Percentiles rank a stretch among this genome's conserved stretches.
These are phyloP conservation scores for Altica lythri DNA, from an alignment of 2,888 invertebrate species.

Conservation along the genomic window DNA sequence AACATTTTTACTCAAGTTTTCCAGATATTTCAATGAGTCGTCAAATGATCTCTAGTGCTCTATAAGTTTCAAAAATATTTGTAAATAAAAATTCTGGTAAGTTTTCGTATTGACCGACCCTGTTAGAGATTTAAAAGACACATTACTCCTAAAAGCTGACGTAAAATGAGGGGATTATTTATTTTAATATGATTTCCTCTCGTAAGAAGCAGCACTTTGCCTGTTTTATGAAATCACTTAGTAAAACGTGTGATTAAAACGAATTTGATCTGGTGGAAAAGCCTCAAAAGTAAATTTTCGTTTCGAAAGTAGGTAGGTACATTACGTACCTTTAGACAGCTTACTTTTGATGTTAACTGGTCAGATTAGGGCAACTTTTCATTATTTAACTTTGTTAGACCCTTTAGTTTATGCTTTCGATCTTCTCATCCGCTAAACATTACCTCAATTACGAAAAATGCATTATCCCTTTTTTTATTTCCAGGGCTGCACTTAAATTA, in stretches of 20 bases:
- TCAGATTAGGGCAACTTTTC: slow-evolving; percentile 47
- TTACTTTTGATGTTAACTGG: slow-evolving; percentile 49
- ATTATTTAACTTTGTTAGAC: slow-evolving; percentile 42
- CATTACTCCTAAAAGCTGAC: slow-evolving; percentile 48
- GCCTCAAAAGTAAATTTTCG: slow-evolving; percentile 50
- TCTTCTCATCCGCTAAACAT: not conserved
- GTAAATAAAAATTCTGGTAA: too few species aligned
- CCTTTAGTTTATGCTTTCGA: slow-evolving; percentile 9
- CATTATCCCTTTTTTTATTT: too few species aligned
- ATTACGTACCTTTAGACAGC: slow-evolving; percentile 45
- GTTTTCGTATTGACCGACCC: too few species aligned
- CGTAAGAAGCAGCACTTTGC: slow-evolving; percentile 49
- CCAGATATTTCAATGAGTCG: too few species aligned
- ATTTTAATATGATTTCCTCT: slow-evolving; percentile 52
- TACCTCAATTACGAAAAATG: too few species aligned
- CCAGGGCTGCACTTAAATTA: too few species aligned
- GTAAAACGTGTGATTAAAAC: slow-evolving; percentile 54
- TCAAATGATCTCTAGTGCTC: too few species aligned
- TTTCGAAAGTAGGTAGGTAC: slow-evolving; percentile 49
- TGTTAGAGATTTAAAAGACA: slow-evolving; percentile 37
- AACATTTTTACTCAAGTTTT: too few species aligned
- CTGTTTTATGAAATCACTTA: slow-evolving; percentile 50
- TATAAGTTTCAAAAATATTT: too few species aligned
- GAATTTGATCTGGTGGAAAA: slow-evolving; percentile 55
- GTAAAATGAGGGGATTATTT: slow-evolving; percentile 51